Percentiles rank a stretch among this genome's conserved stretches.
phyloP scores from a whole-genome alignment of 1,140 invertebrate species.

The Oedothorax gibbosus region DNA sequence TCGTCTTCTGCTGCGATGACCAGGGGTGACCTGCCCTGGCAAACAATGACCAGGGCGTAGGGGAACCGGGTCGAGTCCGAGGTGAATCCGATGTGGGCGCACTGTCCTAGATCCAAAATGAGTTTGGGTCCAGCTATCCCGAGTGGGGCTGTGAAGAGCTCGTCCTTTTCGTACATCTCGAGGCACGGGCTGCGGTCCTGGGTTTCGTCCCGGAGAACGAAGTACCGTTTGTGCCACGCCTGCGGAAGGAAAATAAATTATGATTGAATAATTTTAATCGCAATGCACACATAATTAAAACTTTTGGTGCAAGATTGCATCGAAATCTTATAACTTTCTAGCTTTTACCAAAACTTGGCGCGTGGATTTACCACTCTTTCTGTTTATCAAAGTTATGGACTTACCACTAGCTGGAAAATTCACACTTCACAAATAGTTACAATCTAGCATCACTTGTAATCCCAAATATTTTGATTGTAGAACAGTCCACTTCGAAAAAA shows the following conservation, averaged over 20 bases:
- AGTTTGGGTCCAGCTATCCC: slow-evolving; percentile 39
- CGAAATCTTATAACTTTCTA: too few relatives aligned
- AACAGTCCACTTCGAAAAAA: too few relatives aligned
- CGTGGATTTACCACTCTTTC: too few relatives aligned
- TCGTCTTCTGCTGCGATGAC: slow-evolving; percentile 63
- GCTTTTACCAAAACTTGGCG: too few relatives aligned
- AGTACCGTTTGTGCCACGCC: slow-evolving; percentile 64
- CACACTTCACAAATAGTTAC: too few relatives aligned
- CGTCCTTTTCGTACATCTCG: slow-evolving; percentile 63
- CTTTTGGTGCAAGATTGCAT: too few relatives aligned
- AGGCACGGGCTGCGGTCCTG: slow-evolving; percentile 59
- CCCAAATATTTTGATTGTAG: too few relatives aligned
- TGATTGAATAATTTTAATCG: too few relatives aligned
- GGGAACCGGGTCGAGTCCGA: slow-evolving; percentile 63
- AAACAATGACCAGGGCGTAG: slow-evolving; percentile 63
- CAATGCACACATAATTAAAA: too few relatives aligned
- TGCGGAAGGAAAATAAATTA: slow-evolving; percentile 41
- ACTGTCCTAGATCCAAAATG: slow-evolving; percentile 60
- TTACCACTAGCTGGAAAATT: too few relatives aligned
- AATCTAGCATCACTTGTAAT: too few relatives aligned
- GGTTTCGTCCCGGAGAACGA: slow-evolving; percentile 63
- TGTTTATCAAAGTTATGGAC: too few relatives aligned
- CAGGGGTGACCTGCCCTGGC: slow-evolving; percentile 61
- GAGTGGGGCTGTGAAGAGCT: slow-evolving; percentile 35
- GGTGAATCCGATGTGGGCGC: slow-evolving; percentile 63